Evolutionary conservation across 2,113 vertebrate species (phyloP).

Genomic region (Charadrius vociferus): DNA sequence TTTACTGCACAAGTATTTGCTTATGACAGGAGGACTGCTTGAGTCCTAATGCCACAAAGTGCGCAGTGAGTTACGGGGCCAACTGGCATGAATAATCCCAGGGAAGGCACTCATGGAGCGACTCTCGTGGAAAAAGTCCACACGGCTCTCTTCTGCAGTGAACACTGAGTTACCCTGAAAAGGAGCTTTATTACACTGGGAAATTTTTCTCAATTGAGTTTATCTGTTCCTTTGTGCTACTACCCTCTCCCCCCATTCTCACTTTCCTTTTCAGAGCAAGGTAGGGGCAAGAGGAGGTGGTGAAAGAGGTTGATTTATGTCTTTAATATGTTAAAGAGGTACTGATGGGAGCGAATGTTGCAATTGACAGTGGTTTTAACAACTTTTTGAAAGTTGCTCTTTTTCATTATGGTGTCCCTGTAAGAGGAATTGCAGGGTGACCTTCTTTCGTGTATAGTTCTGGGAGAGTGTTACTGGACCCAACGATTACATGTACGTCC

Average conservation of each 20-base stretch:
- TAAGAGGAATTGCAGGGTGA: background rate
- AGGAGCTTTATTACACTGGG: background rate
- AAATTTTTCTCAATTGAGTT: background rate
- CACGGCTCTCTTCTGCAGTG: background rate
- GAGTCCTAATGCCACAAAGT: background rate
- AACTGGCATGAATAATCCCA: background rate
- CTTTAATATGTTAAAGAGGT: background rate
- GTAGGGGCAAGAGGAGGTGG: background rate
- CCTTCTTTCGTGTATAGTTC: background rate
- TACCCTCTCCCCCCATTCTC: fast-evolving
- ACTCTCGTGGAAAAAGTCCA: background rate
- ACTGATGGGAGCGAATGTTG: fast-evolving
- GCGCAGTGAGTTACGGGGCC: background rate
- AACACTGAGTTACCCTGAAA: background rate
- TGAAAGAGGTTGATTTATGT: background rate
- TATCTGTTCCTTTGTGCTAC: background rate
- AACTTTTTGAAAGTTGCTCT: background rate
- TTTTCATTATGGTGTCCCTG: background rate
- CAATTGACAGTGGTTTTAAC: background rate
- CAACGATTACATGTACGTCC: background rate
- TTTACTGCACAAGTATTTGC: background rate
- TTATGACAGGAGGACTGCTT: background rate
- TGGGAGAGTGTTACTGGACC: background rate
- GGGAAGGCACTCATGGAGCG: background rate
- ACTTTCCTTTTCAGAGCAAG: background rate